phyloP scores from a whole-genome alignment of 2,113 vertebrate species.

The Propithecus coquereli region DNA sequence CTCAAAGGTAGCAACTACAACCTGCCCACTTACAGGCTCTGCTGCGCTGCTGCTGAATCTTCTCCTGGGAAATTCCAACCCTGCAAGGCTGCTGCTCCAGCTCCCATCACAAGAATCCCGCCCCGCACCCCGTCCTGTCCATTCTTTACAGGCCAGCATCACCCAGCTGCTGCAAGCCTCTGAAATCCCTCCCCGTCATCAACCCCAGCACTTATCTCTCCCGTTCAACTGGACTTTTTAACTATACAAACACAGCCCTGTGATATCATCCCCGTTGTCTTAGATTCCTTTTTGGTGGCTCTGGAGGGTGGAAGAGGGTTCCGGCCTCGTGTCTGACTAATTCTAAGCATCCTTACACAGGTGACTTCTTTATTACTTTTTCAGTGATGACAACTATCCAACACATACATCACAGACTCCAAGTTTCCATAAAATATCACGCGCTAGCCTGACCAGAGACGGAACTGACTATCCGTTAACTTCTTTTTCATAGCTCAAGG shows the following conservation, averaged over 20 bases:
- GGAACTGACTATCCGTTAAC: not conserved
- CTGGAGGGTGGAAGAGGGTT: not conserved
- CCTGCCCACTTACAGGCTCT: not conserved
- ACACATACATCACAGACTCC: fast-evolving
- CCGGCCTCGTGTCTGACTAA: not conserved
- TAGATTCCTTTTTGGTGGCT: not conserved
- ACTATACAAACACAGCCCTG: not conserved
- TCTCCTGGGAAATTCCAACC: not conserved
- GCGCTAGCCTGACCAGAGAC: not conserved
- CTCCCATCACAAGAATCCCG: too few species aligned
- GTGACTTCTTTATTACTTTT: not conserved
- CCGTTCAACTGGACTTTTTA: not conserved
- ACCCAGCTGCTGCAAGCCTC: too few species aligned
- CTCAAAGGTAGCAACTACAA: not conserved
- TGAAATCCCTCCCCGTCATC: not conserved
- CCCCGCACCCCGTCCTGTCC: fast-evolving
- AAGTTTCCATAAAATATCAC: not conserved
- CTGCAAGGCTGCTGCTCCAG: not conserved
- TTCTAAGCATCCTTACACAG: not conserved
- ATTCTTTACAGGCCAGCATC: not conserved
- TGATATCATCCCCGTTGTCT: not conserved
- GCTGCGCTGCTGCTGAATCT: not conserved
- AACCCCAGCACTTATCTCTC: not conserved
- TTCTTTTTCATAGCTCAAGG: not conserved
- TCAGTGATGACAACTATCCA: not conserved